Base-by-base conservation (phyloP, 92 coral and sea anemone species). In the Blastomussa wellsi region DNA sequence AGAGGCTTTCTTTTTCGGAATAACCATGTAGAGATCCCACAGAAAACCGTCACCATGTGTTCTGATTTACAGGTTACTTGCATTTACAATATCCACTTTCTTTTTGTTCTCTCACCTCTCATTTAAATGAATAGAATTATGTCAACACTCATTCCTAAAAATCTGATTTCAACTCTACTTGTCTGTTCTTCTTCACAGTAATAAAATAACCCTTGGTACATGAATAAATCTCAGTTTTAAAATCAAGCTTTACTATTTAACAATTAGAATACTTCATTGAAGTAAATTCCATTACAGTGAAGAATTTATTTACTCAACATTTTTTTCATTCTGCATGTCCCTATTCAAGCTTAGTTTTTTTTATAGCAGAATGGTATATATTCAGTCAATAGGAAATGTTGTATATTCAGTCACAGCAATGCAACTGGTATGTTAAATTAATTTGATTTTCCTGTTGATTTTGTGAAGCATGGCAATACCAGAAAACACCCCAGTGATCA, bases 401-500 rank as follows among this genome's bases (percentile, higher is more conserved):
- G 20, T 55, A 59, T 59, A 29, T 26, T 38, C 75, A 36, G 26
- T 36, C 75, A 20, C n/a, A 51, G 44, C 85, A 14, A 4, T 38
- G 9, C 32, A 7, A 24, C 78, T 77, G 7, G 44, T 39, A 70
- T 35, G 29, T 70, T 13, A 69, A 24, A 81, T 69, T 55, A 37
- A 82, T 70, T 70, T 44, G 49, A 20, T 70, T 70, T 82, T 52
- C 49, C 12, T 35, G 68, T 42, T 81, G 69, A 64, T 19, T 53
- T 53, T 82, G 39, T 72, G 86, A 82, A 82, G 86, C 86, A 82
- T 70, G 39, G 78, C 52, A 53, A 39, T 41, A 82, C 86, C 69
- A 82, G 86, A 82, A 81, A 82, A 48, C 86, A 82, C 78, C 86
- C 78, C n/a, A n/a, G n/a, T 71, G 86, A 81, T 81, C 31, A 32